A percentile compares a stretch with the other conserved stretches of the same genome.
Evolutionary conservation across 2,888 invertebrate species (phyloP).

Genomic region (Agrotis segetum): DNA sequence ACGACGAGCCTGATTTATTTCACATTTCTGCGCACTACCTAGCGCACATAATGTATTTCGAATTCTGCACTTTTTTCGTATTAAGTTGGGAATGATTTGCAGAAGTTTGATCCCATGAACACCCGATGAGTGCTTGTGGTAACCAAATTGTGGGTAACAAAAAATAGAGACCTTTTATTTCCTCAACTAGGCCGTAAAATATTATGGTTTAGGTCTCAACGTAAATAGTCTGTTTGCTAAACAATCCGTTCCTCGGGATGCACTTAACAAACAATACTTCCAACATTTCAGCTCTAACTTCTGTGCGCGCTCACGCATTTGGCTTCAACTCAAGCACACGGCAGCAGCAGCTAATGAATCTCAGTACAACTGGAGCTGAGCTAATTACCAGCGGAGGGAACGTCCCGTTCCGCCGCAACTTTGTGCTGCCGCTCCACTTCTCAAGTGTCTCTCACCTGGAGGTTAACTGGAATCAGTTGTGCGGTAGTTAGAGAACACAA

Average conservation of each 20-base stretch:
- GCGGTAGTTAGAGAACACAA: not conserved
- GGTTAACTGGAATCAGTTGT: conserved; percentile 4
- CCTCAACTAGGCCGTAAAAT: too few relatives aligned
- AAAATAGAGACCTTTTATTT: too few relatives aligned
- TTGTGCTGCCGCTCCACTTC: conserved; percentile 28
- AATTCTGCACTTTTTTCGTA: not conserved
- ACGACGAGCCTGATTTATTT: conserved; percentile 44
- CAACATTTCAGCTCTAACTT: not conserved
- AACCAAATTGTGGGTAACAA: too few relatives aligned
- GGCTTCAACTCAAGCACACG: conserved; percentile 12
- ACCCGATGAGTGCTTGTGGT: too few relatives aligned
- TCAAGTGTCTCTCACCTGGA: conserved; percentile 21
- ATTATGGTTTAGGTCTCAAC: not conserved
- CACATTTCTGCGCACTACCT: conserved; percentile 17
- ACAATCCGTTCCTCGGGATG: not conserved
- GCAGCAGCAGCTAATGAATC: conserved; percentile 32
- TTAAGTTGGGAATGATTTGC: conserved; percentile 5
- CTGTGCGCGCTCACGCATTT: not conserved
- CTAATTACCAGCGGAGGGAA: conserved; percentile 41
- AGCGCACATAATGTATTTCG: conserved; percentile 6
- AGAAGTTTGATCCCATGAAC: conserved; percentile 5
- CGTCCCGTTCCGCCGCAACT: conserved; percentile 11
- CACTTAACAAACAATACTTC: not conserved
- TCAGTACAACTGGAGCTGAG: conserved; percentile 1
- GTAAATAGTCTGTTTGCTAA: not conserved